Evolutionary conservation across 2,888 invertebrate genomes (phyloP).

Genomic region (Drosophila aldrichi): DNA sequence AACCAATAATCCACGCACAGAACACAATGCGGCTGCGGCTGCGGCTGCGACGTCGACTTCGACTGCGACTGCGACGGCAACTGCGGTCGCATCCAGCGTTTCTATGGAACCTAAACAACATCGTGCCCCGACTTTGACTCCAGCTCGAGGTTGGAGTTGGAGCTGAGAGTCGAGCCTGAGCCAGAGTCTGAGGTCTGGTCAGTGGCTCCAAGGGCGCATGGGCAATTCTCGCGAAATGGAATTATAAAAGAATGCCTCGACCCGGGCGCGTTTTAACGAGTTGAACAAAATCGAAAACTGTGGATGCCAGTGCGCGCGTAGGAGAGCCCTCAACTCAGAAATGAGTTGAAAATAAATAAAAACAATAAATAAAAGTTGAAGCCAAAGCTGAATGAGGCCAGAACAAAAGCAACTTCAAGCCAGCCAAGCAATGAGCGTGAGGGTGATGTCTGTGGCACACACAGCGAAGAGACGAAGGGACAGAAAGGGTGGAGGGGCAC

Average conservation of each 20-base stretch:
- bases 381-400: slow-evolving; percentile 57
- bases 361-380: slow-evolving; percentile 65
- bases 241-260: slow-evolving; percentile 82
- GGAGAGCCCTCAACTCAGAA: slow-evolving; percentile 55
- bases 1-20: slow-evolving; percentile 77
- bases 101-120: slow-evolving; percentile 68
- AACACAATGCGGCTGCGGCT: slow-evolving; percentile 45
- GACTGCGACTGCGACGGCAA: slow-evolving; percentile 22
- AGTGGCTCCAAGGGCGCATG: slow-evolving; percentile 81
- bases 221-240: slow-evolving; percentile 83
- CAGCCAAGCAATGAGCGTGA: slow-evolving; percentile 56
- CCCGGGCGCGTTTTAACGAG: slow-evolving; percentile 83
- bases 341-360: slow-evolving; percentile 81
- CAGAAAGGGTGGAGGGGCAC: slow-evolving; percentile 37
- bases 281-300: slow-evolving; percentile 76
- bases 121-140: slow-evolving; percentile 48
- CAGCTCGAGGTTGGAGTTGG: slow-evolving; percentile 24
- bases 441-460: slow-evolving; percentile 65
- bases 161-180: slow-evolving; percentile 1
- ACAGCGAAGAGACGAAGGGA: slow-evolving; percentile 1
- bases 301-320: slow-evolving; percentile 58
- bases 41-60: slow-evolving; percentile 27
- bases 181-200: slow-evolving; percentile 30
- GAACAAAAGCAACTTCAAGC: slow-evolving; percentile 38
- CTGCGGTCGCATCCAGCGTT: slow-evolving; percentile 60